Conservation (phyloP, 2,113 vertebrate species). For the Poecilia latipinna region DNA sequence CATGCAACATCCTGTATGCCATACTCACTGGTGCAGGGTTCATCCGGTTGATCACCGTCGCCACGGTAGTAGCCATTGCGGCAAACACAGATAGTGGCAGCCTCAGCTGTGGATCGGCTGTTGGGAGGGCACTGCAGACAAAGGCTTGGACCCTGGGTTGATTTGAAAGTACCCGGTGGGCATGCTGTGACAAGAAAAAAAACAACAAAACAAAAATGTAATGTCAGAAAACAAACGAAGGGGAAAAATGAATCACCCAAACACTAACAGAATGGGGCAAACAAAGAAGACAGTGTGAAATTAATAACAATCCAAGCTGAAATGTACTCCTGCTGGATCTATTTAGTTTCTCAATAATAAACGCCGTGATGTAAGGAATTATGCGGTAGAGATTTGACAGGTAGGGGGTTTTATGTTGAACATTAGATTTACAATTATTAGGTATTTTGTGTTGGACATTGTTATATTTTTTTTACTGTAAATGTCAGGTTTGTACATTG, state of each 20-base stretch:
- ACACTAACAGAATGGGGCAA: neutral
- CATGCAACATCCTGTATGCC: neutral
- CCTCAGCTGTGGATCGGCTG: conserved; percentile 92
- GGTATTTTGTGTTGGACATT: too few species aligned
- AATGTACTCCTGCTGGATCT: neutral
- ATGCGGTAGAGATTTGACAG: too few species aligned
- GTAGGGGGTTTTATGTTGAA: too few species aligned
- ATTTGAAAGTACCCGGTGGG: conserved; percentile 94
- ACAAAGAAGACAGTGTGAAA: neutral
- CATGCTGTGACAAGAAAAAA: conserved; percentile 83
- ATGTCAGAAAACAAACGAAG: conserved; percentile 9
- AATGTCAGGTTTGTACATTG: neutral
- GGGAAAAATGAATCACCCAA: neutral
- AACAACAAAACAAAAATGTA: neutral
- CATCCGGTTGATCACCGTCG: conserved; percentile 87
- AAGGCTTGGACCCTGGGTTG: conserved; percentile 88
- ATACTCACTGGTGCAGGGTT: conserved; percentile 96
- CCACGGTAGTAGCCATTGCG: conserved; percentile 95
- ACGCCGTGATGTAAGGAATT: neutral
- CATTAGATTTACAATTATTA: too few species aligned
- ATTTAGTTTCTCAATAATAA: neutral
- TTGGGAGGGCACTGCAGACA: conserved; percentile 91
- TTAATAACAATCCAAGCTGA: neutral
- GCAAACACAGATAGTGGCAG: conserved; percentile 90
- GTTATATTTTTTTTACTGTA: too few species aligned